Conservation (phyloP, 2,797 vertebrate genomes). For the Ceryle rudis region DNA sequence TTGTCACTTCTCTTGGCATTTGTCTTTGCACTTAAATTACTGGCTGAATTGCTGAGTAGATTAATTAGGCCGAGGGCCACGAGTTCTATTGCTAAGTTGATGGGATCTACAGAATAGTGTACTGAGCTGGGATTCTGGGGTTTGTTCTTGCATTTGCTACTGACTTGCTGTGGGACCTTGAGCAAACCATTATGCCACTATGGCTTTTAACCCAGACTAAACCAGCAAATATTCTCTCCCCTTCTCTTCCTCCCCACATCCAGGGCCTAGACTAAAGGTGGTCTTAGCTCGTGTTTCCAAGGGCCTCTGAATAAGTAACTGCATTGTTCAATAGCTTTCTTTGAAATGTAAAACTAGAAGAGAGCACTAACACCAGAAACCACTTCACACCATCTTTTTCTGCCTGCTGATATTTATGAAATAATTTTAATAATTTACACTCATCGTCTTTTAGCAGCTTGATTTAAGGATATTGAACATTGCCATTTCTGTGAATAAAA, state of each 20-base stretch:
- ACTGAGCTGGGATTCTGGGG: neutral
- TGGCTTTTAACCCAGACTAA: neutral
- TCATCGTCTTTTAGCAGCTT: neutral
- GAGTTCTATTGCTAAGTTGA: neutral
- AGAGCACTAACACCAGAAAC: neutral
- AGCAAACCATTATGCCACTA: neutral
- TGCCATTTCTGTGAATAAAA: neutral
- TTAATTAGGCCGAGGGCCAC: neutral
- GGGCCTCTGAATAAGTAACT: neutral
- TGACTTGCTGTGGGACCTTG: neutral
- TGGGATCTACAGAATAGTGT: neutral
- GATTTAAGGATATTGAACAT: neutral
- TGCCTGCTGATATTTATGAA: neutral
- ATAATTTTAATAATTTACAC: neutral
- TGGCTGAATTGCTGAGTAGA: slow-evolving; percentile 37
- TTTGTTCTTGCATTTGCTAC: neutral
- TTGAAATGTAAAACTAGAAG: neutral
- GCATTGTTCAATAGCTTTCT: neutral
- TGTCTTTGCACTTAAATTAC: slow-evolving; percentile 52
- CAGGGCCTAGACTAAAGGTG: neutral
- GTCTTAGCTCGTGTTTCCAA: neutral
- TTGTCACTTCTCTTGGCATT: slow-evolving; percentile 16
- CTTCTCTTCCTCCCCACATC: neutral
- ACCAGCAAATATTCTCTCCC: neutral
- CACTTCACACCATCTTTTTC: neutral